Percentiles rank a stretch among this genome's conserved stretches.
These are phyloP conservation scores for Paralichthys olivaceus DNA, from an alignment of 2,113 vertebrate species.

Conservation along the genomic window DNA sequence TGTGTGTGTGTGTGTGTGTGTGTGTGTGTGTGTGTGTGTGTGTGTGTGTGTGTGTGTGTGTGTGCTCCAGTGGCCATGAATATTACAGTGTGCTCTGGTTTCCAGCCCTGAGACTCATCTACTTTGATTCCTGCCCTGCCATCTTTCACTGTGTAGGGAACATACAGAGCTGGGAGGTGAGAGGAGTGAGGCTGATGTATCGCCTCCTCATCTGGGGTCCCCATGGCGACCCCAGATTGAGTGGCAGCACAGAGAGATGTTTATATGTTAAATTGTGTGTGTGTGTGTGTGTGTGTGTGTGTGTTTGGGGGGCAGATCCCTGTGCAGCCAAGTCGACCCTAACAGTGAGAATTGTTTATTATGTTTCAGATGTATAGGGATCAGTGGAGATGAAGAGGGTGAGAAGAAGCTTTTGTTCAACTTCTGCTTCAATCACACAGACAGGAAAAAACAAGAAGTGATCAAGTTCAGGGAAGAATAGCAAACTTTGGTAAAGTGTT, in stretches of 20 bases:
- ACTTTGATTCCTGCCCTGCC: slow-evolving; percentile 67
- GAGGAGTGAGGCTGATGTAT: slow-evolving; percentile 33
- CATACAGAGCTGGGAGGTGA: slow-evolving; percentile 45
- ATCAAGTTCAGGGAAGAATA: slow-evolving; percentile 38
- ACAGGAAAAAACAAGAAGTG: slow-evolving; percentile 9
- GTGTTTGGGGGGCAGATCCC: slow-evolving; percentile 51
- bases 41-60: background rate
- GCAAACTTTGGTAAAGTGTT: slow-evolving; percentile 39
- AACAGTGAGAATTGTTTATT: slow-evolving; percentile 50
- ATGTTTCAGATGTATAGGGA: slow-evolving; percentile 24
- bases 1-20: no score
- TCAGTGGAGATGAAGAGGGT: slow-evolving; percentile 33
- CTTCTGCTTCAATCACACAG: slow-evolving; percentile 32
- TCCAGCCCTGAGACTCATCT: slow-evolving; percentile 60
- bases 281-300: slow-evolving; percentile 30
- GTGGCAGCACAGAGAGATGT: slow-evolving; percentile 52
- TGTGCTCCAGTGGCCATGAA: slow-evolving; percentile 70
- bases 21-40: background rate
- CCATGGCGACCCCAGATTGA: slow-evolving; percentile 58
- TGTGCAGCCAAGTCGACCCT: slow-evolving; percentile 32
- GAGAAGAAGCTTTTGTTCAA: slow-evolving; percentile 33
- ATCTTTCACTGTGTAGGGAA: slow-evolving; percentile 33
- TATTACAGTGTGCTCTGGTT: slow-evolving; percentile 73
- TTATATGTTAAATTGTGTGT: slow-evolving; percentile 18
- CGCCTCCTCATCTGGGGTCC: slow-evolving; percentile 35